phyloP scores from a whole-genome alignment of 1,140 invertebrate species.

The Ceratosolen fusciceps region DNA sequence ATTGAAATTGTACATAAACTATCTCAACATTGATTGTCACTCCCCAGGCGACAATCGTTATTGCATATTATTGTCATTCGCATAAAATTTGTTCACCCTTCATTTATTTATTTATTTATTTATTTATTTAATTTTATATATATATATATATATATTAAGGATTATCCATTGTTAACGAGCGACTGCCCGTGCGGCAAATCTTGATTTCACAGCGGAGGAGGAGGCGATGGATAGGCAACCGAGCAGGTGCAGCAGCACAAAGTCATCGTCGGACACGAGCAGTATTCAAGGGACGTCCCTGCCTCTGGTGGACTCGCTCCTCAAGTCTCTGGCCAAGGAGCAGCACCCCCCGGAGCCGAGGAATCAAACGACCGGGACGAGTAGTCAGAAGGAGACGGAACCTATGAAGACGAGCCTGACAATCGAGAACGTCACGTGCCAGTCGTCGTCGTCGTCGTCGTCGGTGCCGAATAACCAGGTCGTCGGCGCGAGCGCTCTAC shows the following conservation, averaged over 20 bases:
- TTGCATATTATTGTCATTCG: no score
- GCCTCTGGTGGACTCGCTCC: conserved; percentile 71
- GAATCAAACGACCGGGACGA: conserved; percentile 69
- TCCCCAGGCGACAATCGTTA: no score
- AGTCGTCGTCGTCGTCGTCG: conserved; percentile 71
- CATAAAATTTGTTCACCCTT: no score
- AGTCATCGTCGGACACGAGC: conserved; percentile 64
- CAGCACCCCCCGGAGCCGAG: conserved; percentile 72
- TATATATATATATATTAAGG: no score
- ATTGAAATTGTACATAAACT: no score
- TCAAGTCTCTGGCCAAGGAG: conserved; percentile 74
- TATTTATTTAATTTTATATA: no score
- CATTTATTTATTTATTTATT: no score
- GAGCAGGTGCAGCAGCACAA: conserved; percentile 72
- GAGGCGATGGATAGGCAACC: conserved; percentile 71
- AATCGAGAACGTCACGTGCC: conserved; percentile 70
- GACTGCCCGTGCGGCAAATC: conserved; percentile 4
- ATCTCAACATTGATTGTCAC: no score
- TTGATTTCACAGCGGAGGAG: conserved; percentile 62
- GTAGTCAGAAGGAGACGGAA: conserved; percentile 66
- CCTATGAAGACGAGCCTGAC: conserved; percentile 61
- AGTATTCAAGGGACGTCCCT: conserved; percentile 61
- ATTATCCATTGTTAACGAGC: no score
- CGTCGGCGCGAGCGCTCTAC: conserved; percentile 66
- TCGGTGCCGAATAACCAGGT: conserved; percentile 71